Evolutionary conservation across 2,113 vertebrate species (phyloP).

Genomic region (Osmerus eperlanus): DNA sequence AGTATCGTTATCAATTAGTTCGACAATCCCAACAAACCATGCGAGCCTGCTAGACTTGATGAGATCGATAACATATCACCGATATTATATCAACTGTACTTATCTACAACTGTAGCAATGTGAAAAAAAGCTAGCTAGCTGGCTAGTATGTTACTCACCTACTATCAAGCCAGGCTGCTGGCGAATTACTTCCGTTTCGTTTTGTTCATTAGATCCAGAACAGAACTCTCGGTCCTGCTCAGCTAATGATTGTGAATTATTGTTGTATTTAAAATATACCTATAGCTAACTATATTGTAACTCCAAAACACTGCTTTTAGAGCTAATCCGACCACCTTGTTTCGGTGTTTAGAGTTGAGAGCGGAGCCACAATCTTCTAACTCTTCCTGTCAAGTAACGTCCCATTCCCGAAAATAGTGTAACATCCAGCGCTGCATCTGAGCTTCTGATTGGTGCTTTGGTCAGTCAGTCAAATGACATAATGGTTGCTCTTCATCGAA

Average conservation of each 20-base stretch:
- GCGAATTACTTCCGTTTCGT: constrained; percentile 71
- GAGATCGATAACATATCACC: not conserved
- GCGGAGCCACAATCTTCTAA: constrained; percentile 19
- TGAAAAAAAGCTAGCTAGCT: not conserved
- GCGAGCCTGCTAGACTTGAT: not conserved
- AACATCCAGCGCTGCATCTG: not conserved
- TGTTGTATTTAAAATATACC: too few relatives aligned
- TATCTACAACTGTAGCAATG: too few relatives aligned
- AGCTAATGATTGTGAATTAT: too few relatives aligned
- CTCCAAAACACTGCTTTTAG: not conserved
- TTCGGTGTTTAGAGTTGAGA: not conserved
- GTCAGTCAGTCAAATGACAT: constrained; percentile 40
- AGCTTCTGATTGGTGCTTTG: constrained; percentile 55
- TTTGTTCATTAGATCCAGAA: constrained; percentile 52
- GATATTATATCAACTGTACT: too few relatives aligned
- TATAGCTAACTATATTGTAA: not conserved
- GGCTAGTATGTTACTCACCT: not conserved
- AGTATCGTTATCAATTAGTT: not conserved
- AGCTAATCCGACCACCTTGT: not conserved
- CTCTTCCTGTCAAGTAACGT: constrained; percentile 69
- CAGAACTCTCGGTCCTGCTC: not conserved
- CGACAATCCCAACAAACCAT: not conserved
- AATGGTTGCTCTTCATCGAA: not conserved
- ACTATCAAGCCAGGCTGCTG: constrained; percentile 48
- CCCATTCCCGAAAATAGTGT: constrained; percentile 73